Evolutionary conservation across 2,888 invertebrate species (phyloP).

Genomic region (Lepidonotus clava): DNA sequence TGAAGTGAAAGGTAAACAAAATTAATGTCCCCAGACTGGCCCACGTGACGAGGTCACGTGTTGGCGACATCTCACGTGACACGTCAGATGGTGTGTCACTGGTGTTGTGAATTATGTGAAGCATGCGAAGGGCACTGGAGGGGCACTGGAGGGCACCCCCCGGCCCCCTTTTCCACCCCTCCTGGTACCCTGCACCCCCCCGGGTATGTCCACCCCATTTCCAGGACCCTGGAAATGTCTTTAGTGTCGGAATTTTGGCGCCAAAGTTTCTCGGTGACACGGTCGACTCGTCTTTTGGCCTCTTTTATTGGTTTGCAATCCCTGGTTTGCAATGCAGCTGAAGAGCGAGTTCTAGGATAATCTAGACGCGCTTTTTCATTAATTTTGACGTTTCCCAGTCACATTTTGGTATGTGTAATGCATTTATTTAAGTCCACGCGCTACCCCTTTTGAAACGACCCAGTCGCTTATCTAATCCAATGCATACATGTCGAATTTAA

Average conservation of each 20-base stretch:
- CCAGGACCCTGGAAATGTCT: constrained; percentile 13
- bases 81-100: constrained; percentile 1
- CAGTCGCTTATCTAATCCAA: too few species aligned
- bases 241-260: constrained; percentile 15
- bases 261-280: constrained; percentile 4
- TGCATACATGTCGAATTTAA: too few species aligned
- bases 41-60: neutral
- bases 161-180: neutral
- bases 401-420: too few species aligned
- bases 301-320: too few species aligned
- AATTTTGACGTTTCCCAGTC: too few species aligned
- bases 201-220: neutral
- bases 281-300: too few species aligned
- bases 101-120: neutral
- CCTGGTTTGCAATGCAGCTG: too few species aligned
- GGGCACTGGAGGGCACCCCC: neutral
- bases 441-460: too few species aligned
- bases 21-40: neutral
- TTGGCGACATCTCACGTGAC: neutral
- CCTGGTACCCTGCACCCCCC: neutral
- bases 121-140: neutral
- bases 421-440: too few species aligned
- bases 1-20: neutral
- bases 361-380: too few species aligned
- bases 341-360: too few species aligned